Percentiles rank a stretch among this genome's conserved stretches.
Evolutionary conservation across 53 echinoderm and acorn worm species (phyloP).

Genomic region (Paracentrotus lividus): DNA sequence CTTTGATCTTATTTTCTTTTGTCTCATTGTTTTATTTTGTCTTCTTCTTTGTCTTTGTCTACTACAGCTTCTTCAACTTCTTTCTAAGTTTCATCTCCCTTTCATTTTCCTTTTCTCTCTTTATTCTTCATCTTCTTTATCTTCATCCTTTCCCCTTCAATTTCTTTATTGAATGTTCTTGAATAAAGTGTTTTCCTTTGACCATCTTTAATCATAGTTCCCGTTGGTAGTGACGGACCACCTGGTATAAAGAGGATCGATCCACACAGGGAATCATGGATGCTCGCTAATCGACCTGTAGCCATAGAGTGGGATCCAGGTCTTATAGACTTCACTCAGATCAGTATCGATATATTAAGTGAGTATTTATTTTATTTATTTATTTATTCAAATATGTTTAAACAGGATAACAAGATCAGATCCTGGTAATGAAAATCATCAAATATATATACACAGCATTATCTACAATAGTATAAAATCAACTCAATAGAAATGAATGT

Average conservation of each 20-base stretch:
- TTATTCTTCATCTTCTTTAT: background rate
- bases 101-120: background rate
- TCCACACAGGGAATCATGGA: conserved; percentile 92
- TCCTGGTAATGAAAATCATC: too few species aligned
- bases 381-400: too few species aligned
- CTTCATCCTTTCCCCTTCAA: background rate
- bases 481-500: too few species aligned
- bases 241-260: conserved; percentile 79
- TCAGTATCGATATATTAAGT: conserved; percentile 69
- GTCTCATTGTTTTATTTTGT: too few species aligned
- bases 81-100: background rate
- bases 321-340: conserved; percentile 86
- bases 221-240: conserved; percentile 81
- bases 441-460: too few species aligned
- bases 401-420: too few species aligned
- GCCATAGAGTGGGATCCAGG: conserved; percentile 91
- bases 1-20: too few species aligned
- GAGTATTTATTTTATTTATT: background rate
- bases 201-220: too few species aligned
- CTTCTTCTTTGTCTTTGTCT: background rate
- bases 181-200: too few species aligned
- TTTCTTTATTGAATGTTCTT: too few species aligned
- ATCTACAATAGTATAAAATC: too few species aligned
- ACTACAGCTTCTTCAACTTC: background rate
- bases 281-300: conserved; percentile 80